Base-by-base conservation (phyloP, 2,888 invertebrate genomes). In the Sarcophaga rosellei region DNA sequence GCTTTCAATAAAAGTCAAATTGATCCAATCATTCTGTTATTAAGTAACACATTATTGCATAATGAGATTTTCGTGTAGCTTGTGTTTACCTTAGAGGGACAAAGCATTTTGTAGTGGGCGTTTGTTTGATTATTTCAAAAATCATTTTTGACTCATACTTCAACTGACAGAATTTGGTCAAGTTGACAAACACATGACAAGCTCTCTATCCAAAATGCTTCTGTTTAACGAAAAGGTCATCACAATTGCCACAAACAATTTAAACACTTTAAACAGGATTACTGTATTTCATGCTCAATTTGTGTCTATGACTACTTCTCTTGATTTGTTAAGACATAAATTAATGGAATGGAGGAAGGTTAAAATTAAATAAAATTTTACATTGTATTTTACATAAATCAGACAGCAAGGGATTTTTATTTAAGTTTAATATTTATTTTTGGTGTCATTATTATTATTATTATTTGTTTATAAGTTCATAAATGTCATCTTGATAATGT, bases 401-500 rank as follows among this genome's bases (percentile, higher is more conserved):
- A 35, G 1, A 25, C 35, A 35, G 35, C 53, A 5, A 4, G 15
- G 17, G n/a, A n/a, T n/a, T 2, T 15, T 53, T 15, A 53, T 53
- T 53, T 15, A 53, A 15, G 17, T 63, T 74, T 20, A 45, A 63
- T 63, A 45, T 20, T 63, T 62, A 5, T 12, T 11, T 45, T 44
- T 15, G 15, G 12, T 53, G 53, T 17, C 53, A 53, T 53, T 53
- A 53, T 53, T 53, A 53, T 17, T 15, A 47, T 11, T 25, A n/a
- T n/a, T 35, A 2, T 35, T 35, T 63, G n/a, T 45, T 10, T 20
- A 17, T 47, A 53, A 75, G 57, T 75, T 23, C 35, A 65, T 65
- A 53, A 75, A 75, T 57, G 63, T 6, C 63, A 75, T 75, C 65
- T 2, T 75, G 63, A 57, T 62, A 65, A 47, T 75, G 63, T 75